Evolutionary conservation across 2,797 vertebrate species (phyloP), one percentile per base, ranked within the genome.

Genomic region (Macropus fuliginosus): DNA sequence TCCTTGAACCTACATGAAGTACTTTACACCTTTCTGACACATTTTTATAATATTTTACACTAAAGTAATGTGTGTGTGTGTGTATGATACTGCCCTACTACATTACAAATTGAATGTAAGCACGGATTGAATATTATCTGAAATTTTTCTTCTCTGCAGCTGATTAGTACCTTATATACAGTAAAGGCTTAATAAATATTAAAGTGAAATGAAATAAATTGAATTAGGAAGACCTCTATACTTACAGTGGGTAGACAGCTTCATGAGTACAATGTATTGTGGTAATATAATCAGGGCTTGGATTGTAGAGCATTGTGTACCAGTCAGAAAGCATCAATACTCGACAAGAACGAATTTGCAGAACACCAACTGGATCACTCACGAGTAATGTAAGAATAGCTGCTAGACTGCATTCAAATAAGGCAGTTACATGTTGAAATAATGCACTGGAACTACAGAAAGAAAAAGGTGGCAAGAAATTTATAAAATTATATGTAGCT

Each of bases 271-370:
- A 99, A 98, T 99, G 99, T 93, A 99, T 97, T 0, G 99, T 99
- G 98, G 99, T 99, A 96, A 99, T 59, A 1, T 99, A 99, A 98
- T 99, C 99, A 0, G 99, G 99, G 93, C 99, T 99, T 0, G 99
- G 99, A 97, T 99, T 99, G 98, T 99, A 99, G 24, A 99, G 99
- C 99, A 99, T 99, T 0, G 99, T 99, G 98, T 99, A 99, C 99
- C 99, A 99, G 97, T 99, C 99, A 0, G 99, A 99, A 54, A 99
- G 99, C 99, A 99, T 99, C 98, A 99, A 94, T 56, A 99, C 99
- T 5, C 98, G 98, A 96, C 99, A 99, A n/a, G 99, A 99, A 3
- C 98, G 99, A 97, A 99, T 99, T 10, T 97, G 98, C 92, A 99
- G 98, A 56, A 97, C 97, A 5, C 99, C 99, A 0, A 99, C 97